A percentile compares a stretch with the other conserved stretches of the same genome.
These are phyloP conservation scores for Drosophila subsilvestris DNA, from an alignment of 2,888 invertebrate species.

Conservation along the genomic window DNA sequence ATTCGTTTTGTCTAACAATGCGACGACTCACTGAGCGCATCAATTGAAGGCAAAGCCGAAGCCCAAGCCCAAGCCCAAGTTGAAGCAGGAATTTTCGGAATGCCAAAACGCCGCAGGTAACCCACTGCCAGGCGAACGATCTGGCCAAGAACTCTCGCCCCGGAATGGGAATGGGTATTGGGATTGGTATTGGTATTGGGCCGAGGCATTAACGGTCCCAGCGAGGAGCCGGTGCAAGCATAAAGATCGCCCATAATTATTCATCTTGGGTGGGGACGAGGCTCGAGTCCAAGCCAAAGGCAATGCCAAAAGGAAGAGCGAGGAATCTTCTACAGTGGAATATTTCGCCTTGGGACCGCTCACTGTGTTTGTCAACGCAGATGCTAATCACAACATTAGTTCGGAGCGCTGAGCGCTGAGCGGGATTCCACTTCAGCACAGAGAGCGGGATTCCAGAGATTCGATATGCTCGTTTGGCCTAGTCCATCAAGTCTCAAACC, in stretches of 20 bases:
- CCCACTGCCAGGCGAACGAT: constrained; percentile 16
- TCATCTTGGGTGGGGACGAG: constrained; percentile 81
- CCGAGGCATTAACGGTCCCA: constrained; percentile 81
- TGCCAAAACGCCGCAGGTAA: constrained; percentile 69
- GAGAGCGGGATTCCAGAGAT: constrained; percentile 29
- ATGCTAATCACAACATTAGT: constrained; percentile 83
- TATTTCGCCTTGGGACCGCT: constrained; percentile 70
- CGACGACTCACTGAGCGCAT: constrained; percentile 78
- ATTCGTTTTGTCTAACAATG: constrained; percentile 79
- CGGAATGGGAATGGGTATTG: constrained; percentile 16
- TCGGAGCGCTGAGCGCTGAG: constrained; percentile 29
- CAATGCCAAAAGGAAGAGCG: constrained; percentile 12
- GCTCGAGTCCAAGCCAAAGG: constrained; percentile 30
- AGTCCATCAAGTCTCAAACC: constrained; percentile 15
- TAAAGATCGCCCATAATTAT: constrained; percentile 84
- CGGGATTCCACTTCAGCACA: constrained; percentile 72
- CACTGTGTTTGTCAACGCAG: constrained; percentile 83
- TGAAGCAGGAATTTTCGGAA: constrained; percentile 78
- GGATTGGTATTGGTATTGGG: constrained; percentile 30
- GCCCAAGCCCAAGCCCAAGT: background rate
- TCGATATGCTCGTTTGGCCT: constrained; percentile 60
- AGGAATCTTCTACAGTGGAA: constrained; percentile 39
- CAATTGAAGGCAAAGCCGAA: constrained; percentile 67
- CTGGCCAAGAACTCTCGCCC: constrained; percentile 32
- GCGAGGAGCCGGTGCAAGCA: constrained; percentile 80